Percentiles rank a stretch among this genome's conserved stretches.
phyloP scores from a whole-genome alignment of 2,797 vertebrate species.

The Liasis olivaceus region DNA sequence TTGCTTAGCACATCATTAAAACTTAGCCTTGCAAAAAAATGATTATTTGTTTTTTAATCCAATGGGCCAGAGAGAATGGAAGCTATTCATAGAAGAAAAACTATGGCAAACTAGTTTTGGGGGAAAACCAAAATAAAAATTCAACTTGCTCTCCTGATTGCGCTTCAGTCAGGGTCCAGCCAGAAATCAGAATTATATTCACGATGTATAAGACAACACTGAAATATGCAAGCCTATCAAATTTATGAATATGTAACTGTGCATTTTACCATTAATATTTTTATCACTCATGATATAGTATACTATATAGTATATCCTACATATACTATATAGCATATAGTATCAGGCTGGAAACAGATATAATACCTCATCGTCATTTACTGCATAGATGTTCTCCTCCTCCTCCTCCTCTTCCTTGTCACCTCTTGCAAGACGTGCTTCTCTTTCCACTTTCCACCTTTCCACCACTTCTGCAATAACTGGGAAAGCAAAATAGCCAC shows the following conservation, averaged over 20 bases:
- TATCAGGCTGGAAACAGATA: background rate
- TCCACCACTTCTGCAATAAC: slow-evolving; percentile 84
- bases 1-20: background rate
- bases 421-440: slow-evolving; percentile 75
- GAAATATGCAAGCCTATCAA: background rate
- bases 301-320: background rate
- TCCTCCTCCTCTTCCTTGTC: slow-evolving; percentile 82
- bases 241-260: background rate
- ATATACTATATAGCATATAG: background rate
- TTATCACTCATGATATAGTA: background rate
- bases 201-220: background rate
- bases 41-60: background rate
- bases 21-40: background rate
- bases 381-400: slow-evolving; percentile 89
- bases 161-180: background rate
- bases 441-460: slow-evolving; percentile 87
- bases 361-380: slow-evolving; percentile 83
- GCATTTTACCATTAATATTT: background rate
- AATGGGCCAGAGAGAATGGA: background rate
- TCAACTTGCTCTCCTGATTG: background rate
- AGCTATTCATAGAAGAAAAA: background rate
- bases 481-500: slow-evolving; percentile 52
- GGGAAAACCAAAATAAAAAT: background rate
- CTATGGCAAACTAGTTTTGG: background rate
- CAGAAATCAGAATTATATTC: background rate